phyloP scores from a whole-genome alignment of 2,888 invertebrate genomes.

The Phasia obesa region DNA sequence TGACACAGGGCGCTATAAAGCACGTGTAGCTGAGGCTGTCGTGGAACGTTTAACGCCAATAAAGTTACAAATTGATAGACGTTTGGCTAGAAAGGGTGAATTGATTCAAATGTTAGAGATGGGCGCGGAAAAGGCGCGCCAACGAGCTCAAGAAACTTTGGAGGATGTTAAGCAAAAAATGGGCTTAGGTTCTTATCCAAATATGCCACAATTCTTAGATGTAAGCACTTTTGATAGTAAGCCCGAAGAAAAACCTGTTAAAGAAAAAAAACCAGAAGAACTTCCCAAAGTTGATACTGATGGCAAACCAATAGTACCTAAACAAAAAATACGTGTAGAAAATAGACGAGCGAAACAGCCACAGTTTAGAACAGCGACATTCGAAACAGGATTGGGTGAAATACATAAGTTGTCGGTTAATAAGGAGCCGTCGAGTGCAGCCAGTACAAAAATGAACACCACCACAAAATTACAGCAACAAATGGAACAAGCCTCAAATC shows the following conservation, averaged over 20 bases:
- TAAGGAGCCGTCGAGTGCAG: neutral
- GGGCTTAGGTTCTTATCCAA: slow-evolving; percentile 82
- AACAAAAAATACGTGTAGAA: slow-evolving; percentile 76
- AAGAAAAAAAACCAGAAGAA: slow-evolving; percentile 44
- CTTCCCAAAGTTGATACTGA: slow-evolving; percentile 27
- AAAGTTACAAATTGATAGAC: slow-evolving; percentile 84
- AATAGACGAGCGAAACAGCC: slow-evolving; percentile 68
- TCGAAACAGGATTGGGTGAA: slow-evolving; percentile 65
- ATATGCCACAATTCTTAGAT: slow-evolving; percentile 65
- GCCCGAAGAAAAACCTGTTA: slow-evolving; percentile 8
- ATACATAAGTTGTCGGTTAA: neutral
- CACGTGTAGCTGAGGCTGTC: slow-evolving; percentile 88
- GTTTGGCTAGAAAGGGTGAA: slow-evolving; percentile 85
- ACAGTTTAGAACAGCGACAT: slow-evolving; percentile 33
- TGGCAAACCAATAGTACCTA: slow-evolving; percentile 73
- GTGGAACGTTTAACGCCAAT: slow-evolving; percentile 88
- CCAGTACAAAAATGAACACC: neutral
- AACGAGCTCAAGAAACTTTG: slow-evolving; percentile 86
- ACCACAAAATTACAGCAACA: neutral
- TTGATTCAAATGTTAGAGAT: slow-evolving; percentile 85
- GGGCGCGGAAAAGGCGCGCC: slow-evolving; percentile 86
- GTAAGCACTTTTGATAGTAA: slow-evolving; percentile 23
- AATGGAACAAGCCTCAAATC: neutral
- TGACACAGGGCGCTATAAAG: slow-evolving; percentile 91
- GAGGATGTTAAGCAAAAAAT: slow-evolving; percentile 85